Conservation (phyloP, 2,888 invertebrate species). For the Dyspetes luteomarginatus region DNA sequence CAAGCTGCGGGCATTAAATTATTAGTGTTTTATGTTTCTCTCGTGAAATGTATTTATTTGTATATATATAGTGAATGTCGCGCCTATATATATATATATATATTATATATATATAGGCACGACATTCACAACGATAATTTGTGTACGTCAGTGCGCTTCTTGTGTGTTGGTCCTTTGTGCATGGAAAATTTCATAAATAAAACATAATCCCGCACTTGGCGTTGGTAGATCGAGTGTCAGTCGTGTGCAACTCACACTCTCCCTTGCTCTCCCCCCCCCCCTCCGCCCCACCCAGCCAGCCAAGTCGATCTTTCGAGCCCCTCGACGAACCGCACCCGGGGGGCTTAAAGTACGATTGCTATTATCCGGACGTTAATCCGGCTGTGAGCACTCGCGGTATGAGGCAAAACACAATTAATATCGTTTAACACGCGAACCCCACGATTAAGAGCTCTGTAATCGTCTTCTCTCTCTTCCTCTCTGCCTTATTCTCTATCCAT, state of each 20-base stretch:
- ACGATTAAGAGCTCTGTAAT: not conserved
- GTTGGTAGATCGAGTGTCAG: slow-evolving; percentile 7
- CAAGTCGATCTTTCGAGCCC: slow-evolving; percentile 6
- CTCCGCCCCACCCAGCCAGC: slow-evolving; percentile 4
- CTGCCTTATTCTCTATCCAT: no score
- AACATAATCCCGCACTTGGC: slow-evolving; percentile 11
- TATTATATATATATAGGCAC: no score
- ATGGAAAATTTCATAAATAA: slow-evolving; percentile 26
- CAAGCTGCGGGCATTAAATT: not conserved
- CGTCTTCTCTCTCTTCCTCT: not conserved
- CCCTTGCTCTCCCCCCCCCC: not conserved
- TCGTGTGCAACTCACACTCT: not conserved
- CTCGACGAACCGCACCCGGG: not conserved
- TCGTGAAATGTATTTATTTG: not conserved
- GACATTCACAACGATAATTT: slow-evolving; percentile 1
- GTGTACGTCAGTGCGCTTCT: not conserved
- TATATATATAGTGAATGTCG: no score
- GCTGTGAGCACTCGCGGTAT: not conserved
- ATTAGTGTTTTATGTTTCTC: slow-evolving; percentile 9
- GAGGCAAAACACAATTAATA: slow-evolving; percentile 31
- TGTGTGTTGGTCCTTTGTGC: not conserved
- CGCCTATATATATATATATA: not conserved
- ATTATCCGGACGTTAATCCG: slow-evolving; percentile 22
- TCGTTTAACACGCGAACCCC: slow-evolving; percentile 20
- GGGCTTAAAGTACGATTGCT: slow-evolving; percentile 11